Percentiles rank a stretch among this genome's conserved stretches.
These are phyloP conservation scores for Norana najaformis DNA, from an alignment of 2,888 invertebrate species.

Conservation along the genomic window DNA sequence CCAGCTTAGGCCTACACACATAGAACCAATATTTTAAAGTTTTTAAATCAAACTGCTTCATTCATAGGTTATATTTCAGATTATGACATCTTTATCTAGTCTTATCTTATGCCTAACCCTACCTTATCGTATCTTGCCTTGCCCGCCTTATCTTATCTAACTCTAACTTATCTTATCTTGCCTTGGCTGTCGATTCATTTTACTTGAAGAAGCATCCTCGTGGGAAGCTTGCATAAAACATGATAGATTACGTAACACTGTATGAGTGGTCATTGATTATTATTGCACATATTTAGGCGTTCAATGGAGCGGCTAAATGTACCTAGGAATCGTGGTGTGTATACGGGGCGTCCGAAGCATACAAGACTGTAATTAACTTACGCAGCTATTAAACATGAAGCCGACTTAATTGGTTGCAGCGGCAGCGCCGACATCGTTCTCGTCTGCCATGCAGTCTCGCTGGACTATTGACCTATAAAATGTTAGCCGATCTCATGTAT, in stretches of 20 bases:
- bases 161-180: not conserved
- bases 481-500: constrained; percentile 13
- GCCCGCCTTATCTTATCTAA: too few relatives aligned
- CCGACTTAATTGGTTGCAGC: not conserved
- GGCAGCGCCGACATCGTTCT: not conserved
- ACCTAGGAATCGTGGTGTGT: not conserved
- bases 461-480: not conserved
- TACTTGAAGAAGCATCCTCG: not conserved
- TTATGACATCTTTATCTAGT: too few relatives aligned
- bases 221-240: not conserved
- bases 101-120: not conserved
- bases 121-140: not conserved
- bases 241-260: not conserved
- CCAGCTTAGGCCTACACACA: not conserved
- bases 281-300: not conserved
- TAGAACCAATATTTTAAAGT: not conserved
- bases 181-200: not conserved
- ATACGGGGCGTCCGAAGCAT: not conserved
- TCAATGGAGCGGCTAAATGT: not conserved
- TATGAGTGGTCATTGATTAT: not conserved
- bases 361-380: not conserved
- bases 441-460: not conserved
- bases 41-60: too few relatives aligned
- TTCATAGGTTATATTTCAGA: too few relatives aligned
- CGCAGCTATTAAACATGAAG: not conserved